Conservation (phyloP, 2,888 invertebrate genomes). For the Cynaeus angustus region DNA sequence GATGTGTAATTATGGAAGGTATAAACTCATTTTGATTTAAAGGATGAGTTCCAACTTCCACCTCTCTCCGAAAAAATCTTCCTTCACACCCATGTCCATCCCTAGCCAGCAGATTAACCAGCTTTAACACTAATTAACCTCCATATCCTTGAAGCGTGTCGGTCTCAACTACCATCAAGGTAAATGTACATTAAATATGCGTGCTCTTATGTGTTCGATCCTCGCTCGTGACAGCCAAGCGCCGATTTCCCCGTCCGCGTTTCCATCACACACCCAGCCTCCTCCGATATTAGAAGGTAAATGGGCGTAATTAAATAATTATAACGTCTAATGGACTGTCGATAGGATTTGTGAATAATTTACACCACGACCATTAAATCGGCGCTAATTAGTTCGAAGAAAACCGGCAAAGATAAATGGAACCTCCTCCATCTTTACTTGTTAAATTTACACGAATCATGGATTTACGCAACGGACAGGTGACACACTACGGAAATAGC, state of each 20-base stretch:
- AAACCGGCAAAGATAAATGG: slow-evolving; percentile 1
- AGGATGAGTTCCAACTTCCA: too few relatives aligned
- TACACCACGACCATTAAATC: slow-evolving; percentile 26
- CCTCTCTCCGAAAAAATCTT: too few relatives aligned
- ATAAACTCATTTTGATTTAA: too few relatives aligned
- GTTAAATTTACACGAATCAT: slow-evolving; percentile 27
- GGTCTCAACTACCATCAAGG: slow-evolving; percentile 32
- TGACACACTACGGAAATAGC: slow-evolving; percentile 58
- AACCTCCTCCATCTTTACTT: slow-evolving; percentile 10
- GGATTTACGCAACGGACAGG: slow-evolving; percentile 41
- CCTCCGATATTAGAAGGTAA: slow-evolving; percentile 32
- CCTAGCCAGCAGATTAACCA: slow-evolving; percentile 18
- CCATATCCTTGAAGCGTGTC: slow-evolving; percentile 39
- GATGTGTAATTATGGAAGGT: too few relatives aligned
- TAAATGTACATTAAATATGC: slow-evolving; percentile 39
- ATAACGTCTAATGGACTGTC: slow-evolving; percentile 41
- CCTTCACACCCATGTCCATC: slow-evolving; percentile 6
- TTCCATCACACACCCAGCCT: slow-evolving; percentile 26
- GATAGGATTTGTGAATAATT: slow-evolving; percentile 42
- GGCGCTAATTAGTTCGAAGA: slow-evolving; percentile 40
- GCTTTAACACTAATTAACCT: slow-evolving; percentile 44
- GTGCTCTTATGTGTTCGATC: slow-evolving; percentile 19
- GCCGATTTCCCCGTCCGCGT: slow-evolving; percentile 32
- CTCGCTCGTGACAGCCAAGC: slow-evolving; percentile 16
- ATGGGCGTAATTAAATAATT: slow-evolving; percentile 45